Conservation (phyloP, 2,113 vertebrate species). For the Diglossa brunneiventris region DNA sequence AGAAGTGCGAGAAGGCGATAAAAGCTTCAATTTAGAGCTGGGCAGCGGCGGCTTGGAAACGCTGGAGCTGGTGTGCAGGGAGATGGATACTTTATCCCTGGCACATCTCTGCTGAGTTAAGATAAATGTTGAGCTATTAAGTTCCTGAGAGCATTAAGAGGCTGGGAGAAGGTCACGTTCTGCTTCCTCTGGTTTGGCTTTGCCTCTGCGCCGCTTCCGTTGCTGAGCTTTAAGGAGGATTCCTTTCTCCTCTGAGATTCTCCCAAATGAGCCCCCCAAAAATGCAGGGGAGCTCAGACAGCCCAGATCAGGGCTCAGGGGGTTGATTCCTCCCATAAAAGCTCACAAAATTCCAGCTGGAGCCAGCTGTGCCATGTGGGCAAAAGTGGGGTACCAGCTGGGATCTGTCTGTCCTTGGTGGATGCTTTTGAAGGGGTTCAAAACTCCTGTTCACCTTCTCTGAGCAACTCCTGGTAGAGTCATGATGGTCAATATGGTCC, state of each 20-base stretch:
- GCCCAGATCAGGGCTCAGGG: accelerated
- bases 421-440: background rate
- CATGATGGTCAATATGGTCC: accelerated
- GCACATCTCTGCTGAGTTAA: slow-evolving; percentile 35
- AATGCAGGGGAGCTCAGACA: background rate
- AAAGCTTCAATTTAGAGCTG: slow-evolving; percentile 35
- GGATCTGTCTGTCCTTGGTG: background rate
- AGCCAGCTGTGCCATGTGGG: accelerated
- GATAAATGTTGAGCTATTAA: slow-evolving; percentile 14
- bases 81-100: background rate
- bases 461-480: background rate
- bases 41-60: background rate
- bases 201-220: background rate
- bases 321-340: background rate
- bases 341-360: background rate
- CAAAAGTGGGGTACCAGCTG: background rate
- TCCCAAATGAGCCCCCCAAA: background rate
- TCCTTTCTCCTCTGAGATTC: background rate
- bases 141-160: background rate
- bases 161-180: background rate
- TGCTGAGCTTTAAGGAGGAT: background rate
- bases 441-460: background rate
- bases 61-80: background rate
- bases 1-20: background rate
- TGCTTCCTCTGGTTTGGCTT: background rate